phyloP scores from a whole-genome alignment of 2,113 vertebrate genomes.

The Cisticola juncidis region DNA sequence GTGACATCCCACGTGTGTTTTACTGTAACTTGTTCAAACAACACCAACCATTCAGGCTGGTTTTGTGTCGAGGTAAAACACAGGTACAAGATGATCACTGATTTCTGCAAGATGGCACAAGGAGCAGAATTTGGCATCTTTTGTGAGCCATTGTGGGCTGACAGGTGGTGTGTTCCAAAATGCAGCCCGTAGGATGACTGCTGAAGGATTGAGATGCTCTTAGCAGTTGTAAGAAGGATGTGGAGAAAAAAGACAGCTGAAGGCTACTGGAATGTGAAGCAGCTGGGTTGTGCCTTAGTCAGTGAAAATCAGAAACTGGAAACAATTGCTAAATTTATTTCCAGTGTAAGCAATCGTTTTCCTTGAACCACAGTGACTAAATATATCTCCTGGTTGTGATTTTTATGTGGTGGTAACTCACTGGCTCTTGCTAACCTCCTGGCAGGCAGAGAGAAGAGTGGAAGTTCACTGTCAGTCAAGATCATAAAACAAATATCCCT shows the following conservation, averaged over 20 bases:
- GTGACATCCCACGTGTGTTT: neutral
- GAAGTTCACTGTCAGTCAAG: neutral
- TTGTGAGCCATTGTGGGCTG: accelerated
- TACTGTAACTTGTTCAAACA: neutral
- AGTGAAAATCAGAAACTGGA: slow-evolving; percentile 51
- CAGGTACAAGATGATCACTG: accelerated
- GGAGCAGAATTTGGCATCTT: neutral
- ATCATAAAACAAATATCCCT: neutral
- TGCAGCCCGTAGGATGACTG: neutral
- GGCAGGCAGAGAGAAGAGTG: neutral
- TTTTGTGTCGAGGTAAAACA: neutral
- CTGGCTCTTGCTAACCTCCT: slow-evolving; percentile 19
- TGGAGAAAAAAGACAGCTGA: slow-evolving; percentile 35
- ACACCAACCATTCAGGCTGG: neutral
- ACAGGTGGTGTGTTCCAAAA: neutral
- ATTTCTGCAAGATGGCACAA: neutral
- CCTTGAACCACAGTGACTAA: slow-evolving; percentile 36
- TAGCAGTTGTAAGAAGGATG: neutral
- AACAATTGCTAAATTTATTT: slow-evolving; percentile 64
- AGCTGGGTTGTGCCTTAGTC: slow-evolving; percentile 17
- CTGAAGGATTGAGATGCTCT: neutral
- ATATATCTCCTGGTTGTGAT: slow-evolving; percentile 42
- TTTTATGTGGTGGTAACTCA: slow-evolving; percentile 5
- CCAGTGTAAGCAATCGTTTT: slow-evolving; percentile 37
- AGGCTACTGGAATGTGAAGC: slow-evolving; percentile 28